These are phyloP conservation scores for Myotis daubentonii DNA, from an alignment of 2,797 vertebrate genomes.

Conservation along the genomic window DNA sequence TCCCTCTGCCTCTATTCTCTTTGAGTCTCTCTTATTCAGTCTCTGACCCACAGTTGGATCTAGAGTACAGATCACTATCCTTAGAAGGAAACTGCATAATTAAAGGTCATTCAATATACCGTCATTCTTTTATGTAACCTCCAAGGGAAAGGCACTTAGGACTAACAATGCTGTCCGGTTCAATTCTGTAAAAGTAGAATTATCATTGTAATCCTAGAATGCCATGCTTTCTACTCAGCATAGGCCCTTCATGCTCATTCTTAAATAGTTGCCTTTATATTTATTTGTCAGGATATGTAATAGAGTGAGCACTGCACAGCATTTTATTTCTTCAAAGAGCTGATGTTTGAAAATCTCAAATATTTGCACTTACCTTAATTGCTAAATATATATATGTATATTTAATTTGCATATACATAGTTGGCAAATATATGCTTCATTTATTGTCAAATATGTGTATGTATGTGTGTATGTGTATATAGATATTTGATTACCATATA, in stretches of 20 bases:
- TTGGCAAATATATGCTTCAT: not conserved
- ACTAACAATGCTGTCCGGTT: slow-evolving; percentile 32
- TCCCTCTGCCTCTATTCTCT: slow-evolving; percentile 4
- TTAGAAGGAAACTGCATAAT: slow-evolving; percentile 74
- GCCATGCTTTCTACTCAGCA: not conserved
- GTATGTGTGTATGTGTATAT: not conserved
- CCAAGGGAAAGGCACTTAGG: slow-evolving; percentile 46
- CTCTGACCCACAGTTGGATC: not conserved
- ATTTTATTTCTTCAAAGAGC: slow-evolving; percentile 52
- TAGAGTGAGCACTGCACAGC: slow-evolving; percentile 50
- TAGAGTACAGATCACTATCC: slow-evolving; percentile 70
- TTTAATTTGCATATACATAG: not conserved
- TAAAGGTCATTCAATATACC: slow-evolving; percentile 74
- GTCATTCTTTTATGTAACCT: slow-evolving; percentile 66
- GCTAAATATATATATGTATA: not conserved
- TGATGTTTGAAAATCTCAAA: slow-evolving; percentile 71
- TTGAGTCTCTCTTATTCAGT: slow-evolving; percentile 63
- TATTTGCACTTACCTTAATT: slow-evolving; percentile 50
- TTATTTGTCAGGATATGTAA: slow-evolving; percentile 63
- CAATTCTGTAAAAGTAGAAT: slow-evolving; percentile 72
- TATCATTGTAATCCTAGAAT: slow-evolving; percentile 62
- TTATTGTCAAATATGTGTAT: not conserved
- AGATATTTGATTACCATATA: not conserved
- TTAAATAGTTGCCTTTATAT: slow-evolving; percentile 60
- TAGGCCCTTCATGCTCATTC: not conserved